Base-by-base conservation (phyloP, 2,888 invertebrate species). In the Lissonota sp. region DNA sequence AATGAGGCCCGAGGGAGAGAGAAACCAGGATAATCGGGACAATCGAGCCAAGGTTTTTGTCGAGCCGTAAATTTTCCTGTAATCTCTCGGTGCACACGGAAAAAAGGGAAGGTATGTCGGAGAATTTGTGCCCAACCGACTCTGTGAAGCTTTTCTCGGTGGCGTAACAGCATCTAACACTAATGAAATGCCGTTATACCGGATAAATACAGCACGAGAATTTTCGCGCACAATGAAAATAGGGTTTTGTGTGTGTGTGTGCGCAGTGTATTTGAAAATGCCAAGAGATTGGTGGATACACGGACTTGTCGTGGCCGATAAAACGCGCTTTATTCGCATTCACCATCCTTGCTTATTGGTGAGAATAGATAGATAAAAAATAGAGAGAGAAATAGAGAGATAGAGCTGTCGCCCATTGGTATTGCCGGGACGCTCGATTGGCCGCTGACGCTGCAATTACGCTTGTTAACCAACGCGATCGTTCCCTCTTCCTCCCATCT, bases 371-470 rank as follows among this genome's bases (percentile, higher is more conserved):
- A 46, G 62, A 64, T 49, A 49, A 16, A 40, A 49, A 51, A 60
- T 10, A 10, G 10, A n/a, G 40, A 70, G 49, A 57, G 51, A 60
- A 42, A 60, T 26, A 16, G 44, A 12, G 72, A 44, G 16, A 72
- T 40, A 39, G 53, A 55, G 72, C 58, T 80, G 71, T 80, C 72
- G 67, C 64, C 75, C 71, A 72, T 72, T n/a, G n/a, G n/a, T n/a
- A n/a, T n/a, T 72, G 80, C 66, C 71, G 71, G 76, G 62, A 76
- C 67, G 80, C 76, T 80, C 80, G 72, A 80, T 76, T 80, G 78
- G 74, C 71, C 71, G 82, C 80, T 81, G 73, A 67, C 79, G 66
- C 79, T 83, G 77, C 79, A 83, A 83, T 82, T 82, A 83, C 83
- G 71, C 82, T 79, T 73, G 77, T 71, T 80, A 82, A 82, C 79